Base-by-base conservation (phyloP, 1,140 invertebrate genomes). In the Procambarus clarkii region DNA sequence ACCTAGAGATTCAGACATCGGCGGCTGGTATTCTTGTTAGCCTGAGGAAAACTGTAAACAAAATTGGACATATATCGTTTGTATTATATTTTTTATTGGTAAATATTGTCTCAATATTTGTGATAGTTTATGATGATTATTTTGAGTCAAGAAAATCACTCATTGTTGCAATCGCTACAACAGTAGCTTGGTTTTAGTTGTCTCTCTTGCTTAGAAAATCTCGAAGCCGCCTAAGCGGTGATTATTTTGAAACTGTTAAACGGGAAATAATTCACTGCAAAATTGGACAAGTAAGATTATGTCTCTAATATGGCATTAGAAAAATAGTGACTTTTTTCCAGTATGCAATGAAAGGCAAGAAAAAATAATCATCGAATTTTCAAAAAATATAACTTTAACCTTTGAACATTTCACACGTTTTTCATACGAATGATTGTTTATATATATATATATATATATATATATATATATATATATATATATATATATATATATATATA, bases 401-500 rank as follows among this genome's bases (percentile, higher is more conserved):
- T 54, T 54, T 54, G 13, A 54, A 54, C 7, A 8, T 54, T 54
- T 0, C 50, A 3, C 13, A 54, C 50, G 7, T 8, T 54, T 8
- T 54, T 54, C 7, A 54, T 54, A 8, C 50, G 13, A 5, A 0
- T 54, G 3, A 3, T 5, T 54, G 11, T 54, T 5, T 54, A 54
- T 54, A 54, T 54, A 54, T 54, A 54, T 54, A 54, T 54, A 4
- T 80, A n/a, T 80, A 80, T 80, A 80, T 80, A 80, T 80, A 80
- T 80, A 80, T 80, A 45, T 80, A 8, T 80, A 45, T 80, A 45
- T 80, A 80, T 80, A 80, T 80, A 80, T 80, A 80, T 80, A 80
- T 80, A 80, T 80, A 80, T 46, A 80, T 80, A 80, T 80, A 80
- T 80, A 80, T 46, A 80, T 80, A 80, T 80, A 80, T 80, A 80